Evolutionary conservation across 2,888 invertebrate species (phyloP), one percentile per base, ranked within the genome.

Genomic region (Empis livida): DNA sequence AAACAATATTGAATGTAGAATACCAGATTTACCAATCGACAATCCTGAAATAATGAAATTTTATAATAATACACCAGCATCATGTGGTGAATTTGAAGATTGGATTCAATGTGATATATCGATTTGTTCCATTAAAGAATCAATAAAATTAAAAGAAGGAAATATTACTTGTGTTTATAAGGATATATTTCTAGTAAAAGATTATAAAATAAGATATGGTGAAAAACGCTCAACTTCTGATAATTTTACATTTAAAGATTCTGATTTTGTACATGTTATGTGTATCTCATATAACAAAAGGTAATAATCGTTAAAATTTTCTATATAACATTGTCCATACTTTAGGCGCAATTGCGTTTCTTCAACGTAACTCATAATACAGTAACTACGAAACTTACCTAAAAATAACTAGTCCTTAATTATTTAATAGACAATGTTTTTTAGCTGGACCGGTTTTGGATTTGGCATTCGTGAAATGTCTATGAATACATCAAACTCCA

Each of bases 21-120:
- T 79, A 55, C 84, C 85, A 0, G 64, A 73, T 43, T 65, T 86
- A 49, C 78, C 81, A 9, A 67, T 83, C 57, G 78, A 82, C 51
- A 78, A 80, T 10, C 84, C 84, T 57, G 80, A 91, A 32, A 80
- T 79, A n/a, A n/a, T 5, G 68, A 78, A 78, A 60, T 87, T 83
- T 57, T 77, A 87, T 49, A 63, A 75, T 10, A 72, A 77, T 13
- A 73, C 66, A 73, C 11, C n/a, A n/a, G n/a, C n/a, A n/a, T 93
- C 92, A 60, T 72, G 73, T 11, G 66, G 60, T 59, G 53, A 48
- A 9, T 74, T 65, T 51, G 73, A 69, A 35, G 83, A 90, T 62
- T 93, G 92, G 93, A 86, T 91, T 2, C 73, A 72, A 56, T 83
- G 85, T 55, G 74, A 27, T 67, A 62, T 63, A 59, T 69, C 68